Evolutionary conservation across 2,888 invertebrate species (phyloP).

Genomic region (Pegoplata infirma): DNA sequence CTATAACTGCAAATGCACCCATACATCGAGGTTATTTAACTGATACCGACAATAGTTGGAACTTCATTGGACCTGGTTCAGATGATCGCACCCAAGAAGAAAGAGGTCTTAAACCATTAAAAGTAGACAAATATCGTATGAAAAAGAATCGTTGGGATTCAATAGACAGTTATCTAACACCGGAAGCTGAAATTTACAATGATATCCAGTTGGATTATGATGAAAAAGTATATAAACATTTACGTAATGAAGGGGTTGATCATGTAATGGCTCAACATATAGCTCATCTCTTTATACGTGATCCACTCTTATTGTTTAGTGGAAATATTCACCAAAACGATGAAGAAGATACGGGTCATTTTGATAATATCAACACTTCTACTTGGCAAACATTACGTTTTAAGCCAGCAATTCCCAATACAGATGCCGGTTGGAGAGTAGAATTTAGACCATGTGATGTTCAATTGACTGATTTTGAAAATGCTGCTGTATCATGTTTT

Average conservation of each 20-base stretch:
- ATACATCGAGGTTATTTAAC: slow-evolving; percentile 95
- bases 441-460: slow-evolving; percentile 99
- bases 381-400: slow-evolving; percentile 99
- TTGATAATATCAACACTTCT: slow-evolving; percentile 99
- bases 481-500: slow-evolving; percentile 98
- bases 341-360: slow-evolving; percentile 96
- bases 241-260: slow-evolving; percentile 94
- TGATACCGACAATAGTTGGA: slow-evolving; percentile 99
- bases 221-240: slow-evolving; percentile 87
- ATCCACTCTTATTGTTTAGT: slow-evolving; percentile 95
- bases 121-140: slow-evolving; percentile 88
- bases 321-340: slow-evolving; percentile 98
- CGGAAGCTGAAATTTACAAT: slow-evolving; percentile 93
- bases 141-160: slow-evolving; percentile 98
- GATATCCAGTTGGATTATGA: slow-evolving; percentile 95
- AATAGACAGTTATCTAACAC: slow-evolving; percentile 97
- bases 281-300: slow-evolving; percentile 98
- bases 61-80: slow-evolving; percentile 96
- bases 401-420: slow-evolving; percentile 98
- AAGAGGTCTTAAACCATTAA: slow-evolving; percentile 86
- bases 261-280: slow-evolving; percentile 95
- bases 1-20: slow-evolving; percentile 97
- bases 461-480: slow-evolving; percentile 99
- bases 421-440: slow-evolving; percentile 98
- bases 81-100: slow-evolving; percentile 97